Evolutionary conservation across 2,888 invertebrate species (phyloP), one percentile per base, ranked within the genome.

Genomic region (Chrysolina haemoptera): DNA sequence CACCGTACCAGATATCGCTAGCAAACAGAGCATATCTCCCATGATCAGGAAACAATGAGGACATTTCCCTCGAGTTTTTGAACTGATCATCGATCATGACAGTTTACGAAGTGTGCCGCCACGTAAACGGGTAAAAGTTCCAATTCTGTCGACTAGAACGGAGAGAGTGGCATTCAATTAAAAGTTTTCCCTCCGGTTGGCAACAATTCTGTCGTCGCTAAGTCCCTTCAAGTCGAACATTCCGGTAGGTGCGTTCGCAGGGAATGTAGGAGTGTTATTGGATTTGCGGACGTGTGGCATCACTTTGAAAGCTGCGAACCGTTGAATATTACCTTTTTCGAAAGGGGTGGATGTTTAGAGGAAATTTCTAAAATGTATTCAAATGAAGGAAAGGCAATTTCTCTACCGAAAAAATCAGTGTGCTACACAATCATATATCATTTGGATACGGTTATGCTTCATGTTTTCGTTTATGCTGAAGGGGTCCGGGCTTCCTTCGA

Each of bases 91-190:
- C 48, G 48, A 48, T 48, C 48, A 48, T 48, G 0, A 8, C 35
- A 35, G 16, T 48, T 48, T 1, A 0, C n/a, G 48, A 48, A 48
- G 48, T 48, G 8, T 10, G 48, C 16, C n/a, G 16, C 16, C 48
- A 16, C 48, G 16, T 48, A 16, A 48, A 48, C 48, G 9, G 48
- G 48, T 0, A 48, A 48, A n/a, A 3, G 48, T 16, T 16, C 16
- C 9, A n/a, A 10, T 48, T 48, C 10, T 10, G 16, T 16, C 16
- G n/a, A 48, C 48, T 16, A 16, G 9, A 48, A 48, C 48, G 48
- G 48, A 48, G 16, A 16, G 48, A 48, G 48, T 16, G 16, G 48
- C 48, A 48, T 48, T 48, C 48, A 48, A 48, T 48, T 48, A 48
- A 48, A 48, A 48, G 48, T 48, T 48, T 48, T 48, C 48, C 9